A percentile compares a stretch with the other conserved stretches of the same genome.
Evolutionary conservation across 2,888 invertebrate species (phyloP).

Genomic region (Netelia fuscicornis): DNA sequence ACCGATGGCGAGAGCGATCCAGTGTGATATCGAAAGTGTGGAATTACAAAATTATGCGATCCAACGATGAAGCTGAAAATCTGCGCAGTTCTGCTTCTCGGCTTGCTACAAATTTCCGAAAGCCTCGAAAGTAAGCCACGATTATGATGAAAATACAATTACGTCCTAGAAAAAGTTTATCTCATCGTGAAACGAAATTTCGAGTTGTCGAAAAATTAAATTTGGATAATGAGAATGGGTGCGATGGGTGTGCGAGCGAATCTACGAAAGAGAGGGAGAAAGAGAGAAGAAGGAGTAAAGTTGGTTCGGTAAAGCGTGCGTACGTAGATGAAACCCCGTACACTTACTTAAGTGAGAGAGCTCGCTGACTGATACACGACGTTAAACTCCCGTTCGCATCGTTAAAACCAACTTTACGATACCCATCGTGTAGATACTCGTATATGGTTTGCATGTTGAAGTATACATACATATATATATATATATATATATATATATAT

Average conservation of each 20-base stretch:
- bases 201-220: too few relatives aligned
- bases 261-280: conserved; percentile 6
- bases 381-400: conserved; percentile 75
- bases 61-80: conserved; percentile 76
- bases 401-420: conserved; percentile 75
- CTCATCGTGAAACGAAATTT: too few relatives aligned
- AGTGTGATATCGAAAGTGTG: conserved; percentile 55
- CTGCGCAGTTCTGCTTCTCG: conserved; percentile 76
- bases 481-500: not conserved
- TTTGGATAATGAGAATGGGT: too few relatives aligned
- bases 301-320: conserved; percentile 39
- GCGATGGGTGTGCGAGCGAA: too few relatives aligned
- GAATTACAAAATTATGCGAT: conserved; percentile 71
- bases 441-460: conserved; percentile 42
- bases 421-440: conserved; percentile 60
- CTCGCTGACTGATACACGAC: conserved; percentile 72
- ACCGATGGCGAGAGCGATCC: conserved; percentile 68
- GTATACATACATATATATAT: not conserved
- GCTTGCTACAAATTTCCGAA: conserved; percentile 76
- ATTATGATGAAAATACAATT: not conserved
- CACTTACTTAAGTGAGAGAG: conserved; percentile 55
- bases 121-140: conserved; percentile 76
- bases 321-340: not conserved
- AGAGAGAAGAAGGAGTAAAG: conserved; percentile 45
- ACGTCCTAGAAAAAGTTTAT: conserved; percentile 6